Evolutionary conservation across 2,888 invertebrate genomes (phyloP), one percentile per base, ranked within the genome.

Genomic region (Habroteleia sp.): DNA sequence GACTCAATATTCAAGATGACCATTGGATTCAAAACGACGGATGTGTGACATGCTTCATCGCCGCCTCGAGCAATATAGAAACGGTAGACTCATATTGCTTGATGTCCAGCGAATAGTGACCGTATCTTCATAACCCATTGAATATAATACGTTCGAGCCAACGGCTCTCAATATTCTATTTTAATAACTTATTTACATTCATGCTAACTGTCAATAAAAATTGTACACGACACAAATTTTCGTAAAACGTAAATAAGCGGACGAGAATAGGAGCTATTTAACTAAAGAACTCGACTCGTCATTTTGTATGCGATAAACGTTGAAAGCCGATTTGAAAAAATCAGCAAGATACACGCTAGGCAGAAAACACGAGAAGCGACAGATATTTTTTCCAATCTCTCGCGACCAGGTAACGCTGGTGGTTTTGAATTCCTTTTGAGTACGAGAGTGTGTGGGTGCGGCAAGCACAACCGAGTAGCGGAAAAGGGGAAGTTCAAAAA

Each of bases 1-100:
- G 85, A 83, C 86, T 86, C 87, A 87, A 88, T 88, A 88, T 88
- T 86, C 87, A 85, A 87, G 87, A 88, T 88, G 88, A 87, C 88
- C 88, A 81, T 79, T 79, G 82, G 78, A 80, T 80, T 81, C 80
- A 66, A 81, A 80, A 82, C 76, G 81, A 77, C 84, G 85, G 86
- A 85, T 87, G 87, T 84, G 87, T 84, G 84, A 86, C 85, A 87
- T 86, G 88, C 85, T 88, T 86, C 87, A 87, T 86, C 87, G 87
- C 87, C 84, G 82, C 86, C 84, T 82, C 85, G 78, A 84, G 87
- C 85, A 83, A 88, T 88, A 88, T 88, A 85, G 86, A 85, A 87
- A 85, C 83, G 84, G 83, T 82, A 85, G 84, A 85, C 85, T 87
- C 85, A 88, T 88, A 88, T 88, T 84, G 86, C 85, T 77, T 79